phyloP scores from a whole-genome alignment of 2,113 vertebrate genomes.

The Petromus typicus region DNA sequence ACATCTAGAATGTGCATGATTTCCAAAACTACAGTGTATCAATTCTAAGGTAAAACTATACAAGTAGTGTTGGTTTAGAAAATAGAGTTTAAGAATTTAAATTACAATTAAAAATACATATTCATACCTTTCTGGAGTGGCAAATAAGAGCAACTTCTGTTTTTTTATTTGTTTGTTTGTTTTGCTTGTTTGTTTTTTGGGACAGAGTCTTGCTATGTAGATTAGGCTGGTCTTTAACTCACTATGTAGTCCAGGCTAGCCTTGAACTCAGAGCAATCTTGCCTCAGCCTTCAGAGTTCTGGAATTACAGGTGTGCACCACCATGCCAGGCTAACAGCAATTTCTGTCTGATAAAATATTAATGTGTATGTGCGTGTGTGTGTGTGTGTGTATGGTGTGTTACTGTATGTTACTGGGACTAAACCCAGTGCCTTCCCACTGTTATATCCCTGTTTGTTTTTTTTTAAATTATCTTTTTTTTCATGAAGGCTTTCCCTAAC shows the following conservation, averaged over 20 bases:
- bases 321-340: not conserved
- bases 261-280: not conserved
- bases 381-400: not conserved
- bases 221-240: not conserved
- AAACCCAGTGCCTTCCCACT: not conserved
- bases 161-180: not conserved
- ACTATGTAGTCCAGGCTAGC: not conserved
- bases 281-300: not conserved
- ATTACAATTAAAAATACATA: not conserved
- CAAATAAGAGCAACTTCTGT: not conserved
- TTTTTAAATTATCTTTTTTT: not conserved
- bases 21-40: constrained; percentile 37
- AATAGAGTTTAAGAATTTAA: constrained; percentile 23
- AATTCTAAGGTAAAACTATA: constrained; percentile 26
- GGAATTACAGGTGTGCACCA: not conserved
- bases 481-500: not conserved
- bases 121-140: not conserved
- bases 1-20: not conserved
- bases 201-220: not conserved
- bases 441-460: not conserved
- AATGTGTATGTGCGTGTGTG: not conserved
- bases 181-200: not conserved
- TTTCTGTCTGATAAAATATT: constrained; percentile 41
- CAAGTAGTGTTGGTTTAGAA: constrained; percentile 20
- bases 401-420: too few relatives aligned